phyloP scores from a whole-genome alignment of 2,113 vertebrate species.

The Ellobius talpinus region DNA sequence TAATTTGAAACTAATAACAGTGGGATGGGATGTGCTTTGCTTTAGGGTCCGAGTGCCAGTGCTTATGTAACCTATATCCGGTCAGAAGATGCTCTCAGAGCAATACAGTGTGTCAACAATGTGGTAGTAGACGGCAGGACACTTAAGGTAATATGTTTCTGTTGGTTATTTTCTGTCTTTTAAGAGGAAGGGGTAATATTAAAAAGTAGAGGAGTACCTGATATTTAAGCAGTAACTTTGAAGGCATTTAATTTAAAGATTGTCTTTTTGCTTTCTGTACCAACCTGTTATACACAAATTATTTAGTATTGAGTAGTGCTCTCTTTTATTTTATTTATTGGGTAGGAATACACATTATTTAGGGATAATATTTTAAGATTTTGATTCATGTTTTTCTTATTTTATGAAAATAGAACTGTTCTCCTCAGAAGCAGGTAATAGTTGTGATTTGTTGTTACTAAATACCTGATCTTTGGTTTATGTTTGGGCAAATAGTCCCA shows the following conservation, averaged over 20 bases:
- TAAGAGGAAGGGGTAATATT: not conserved
- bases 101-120: constrained; percentile 99
- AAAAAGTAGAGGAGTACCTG: not conserved
- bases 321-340: constrained; percentile 46
- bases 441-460: constrained; percentile 48
- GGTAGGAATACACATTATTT: constrained; percentile 22
- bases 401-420: constrained; percentile 58
- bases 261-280: not conserved
- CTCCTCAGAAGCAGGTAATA: constrained; percentile 23
- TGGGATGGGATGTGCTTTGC: constrained; percentile 49
- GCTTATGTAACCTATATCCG: constrained; percentile 99
- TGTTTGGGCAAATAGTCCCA: not conserved
- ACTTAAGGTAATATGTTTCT: constrained; percentile 92
- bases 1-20: constrained; percentile 55
- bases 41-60: constrained; percentile 98
- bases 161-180: not conserved
- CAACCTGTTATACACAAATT: not conserved
- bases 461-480: constrained; percentile 29
- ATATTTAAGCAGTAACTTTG: constrained; percentile 29
- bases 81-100: constrained; percentile 98
- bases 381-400: not conserved
- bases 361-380: constrained; percentile 16
- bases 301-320: constrained; percentile 8
- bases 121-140: constrained; percentile 99
- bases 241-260: constrained; percentile 48